Base-by-base conservation (phyloP, 2,888 invertebrate genomes). In the Drosophila siamana region DNA sequence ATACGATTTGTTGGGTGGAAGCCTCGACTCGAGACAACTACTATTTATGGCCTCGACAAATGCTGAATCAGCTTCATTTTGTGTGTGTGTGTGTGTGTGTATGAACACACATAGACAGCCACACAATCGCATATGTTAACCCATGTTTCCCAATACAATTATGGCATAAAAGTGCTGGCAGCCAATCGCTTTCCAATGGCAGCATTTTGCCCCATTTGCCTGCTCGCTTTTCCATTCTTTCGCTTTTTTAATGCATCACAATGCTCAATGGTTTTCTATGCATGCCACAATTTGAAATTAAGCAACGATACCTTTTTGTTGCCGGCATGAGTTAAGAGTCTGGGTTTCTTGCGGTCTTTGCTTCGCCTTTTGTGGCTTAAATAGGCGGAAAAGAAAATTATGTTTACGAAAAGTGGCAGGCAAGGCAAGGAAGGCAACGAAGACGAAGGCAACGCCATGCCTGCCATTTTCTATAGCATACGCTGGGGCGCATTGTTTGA, bases 301-400 rank as follows among this genome's bases (percentile, higher is more conserved):
- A 68, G 73, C 67, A 71, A 65, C 61, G 64, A 77, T 74, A 67
- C 63, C 69, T 33, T 62, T 47, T 67, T 68, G 15, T 54, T 13
- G 28, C 24, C 13, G 26, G 15, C 2, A 26, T 41, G 44, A 36
- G 52, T 44, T 52, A 16, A 7, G 30, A 33, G 41, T 7, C 41
- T 16, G 59, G 15, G 40, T 16, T 56, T 38, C 36, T 55, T 41
- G 8, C 26, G 51, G 66, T 48, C 54, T 64, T 46, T 54, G 62
- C 51, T 11, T 43, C 40, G 84, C 52, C 80, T 76, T 81, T 84
- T 85, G 70, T 79, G 80, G 64, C 69, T 72, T 68, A 88, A 86
- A 88, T 84, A 73, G 86, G 84, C 86, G 88, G 86, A 86, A 84
- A 83, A 86, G 88, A 85, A 88, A 87, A 87, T 87, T 88, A 86